Conservation (phyloP, 2,113 vertebrate genomes). For the Corythornis cristatus region DNA sequence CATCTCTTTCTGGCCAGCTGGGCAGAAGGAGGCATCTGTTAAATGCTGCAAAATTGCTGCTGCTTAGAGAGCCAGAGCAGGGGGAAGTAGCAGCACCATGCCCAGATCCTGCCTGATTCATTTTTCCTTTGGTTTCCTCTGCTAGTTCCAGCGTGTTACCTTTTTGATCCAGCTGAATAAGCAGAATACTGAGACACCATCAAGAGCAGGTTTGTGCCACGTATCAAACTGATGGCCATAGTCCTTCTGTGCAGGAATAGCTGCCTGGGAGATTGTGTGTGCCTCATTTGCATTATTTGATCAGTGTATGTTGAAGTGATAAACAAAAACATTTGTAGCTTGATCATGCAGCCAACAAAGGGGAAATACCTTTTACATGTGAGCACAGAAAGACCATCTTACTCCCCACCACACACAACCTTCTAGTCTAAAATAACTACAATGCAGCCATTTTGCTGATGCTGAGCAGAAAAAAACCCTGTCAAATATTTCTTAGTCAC, state of each 20-base stretch:
- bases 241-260: neutral
- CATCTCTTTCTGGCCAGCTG: neutral
- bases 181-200: neutral
- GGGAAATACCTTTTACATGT: neutral
- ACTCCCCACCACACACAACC: neutral
- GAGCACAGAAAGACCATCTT: neutral
- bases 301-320: neutral
- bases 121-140: conserved; percentile 25
- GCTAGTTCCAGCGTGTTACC: neutral
- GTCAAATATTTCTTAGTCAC: neutral
- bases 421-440: neutral
- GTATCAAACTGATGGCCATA: neutral
- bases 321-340: neutral
- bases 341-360: neutral
- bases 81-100: neutral
- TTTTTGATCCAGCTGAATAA: conserved; percentile 28
- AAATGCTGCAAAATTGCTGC: neutral
- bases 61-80: neutral
- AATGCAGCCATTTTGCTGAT: neutral
- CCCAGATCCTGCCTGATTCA: neutral
- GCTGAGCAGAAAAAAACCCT: neutral
- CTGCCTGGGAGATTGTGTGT: neutral
- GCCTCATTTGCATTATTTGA: neutral
- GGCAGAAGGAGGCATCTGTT: neutral
- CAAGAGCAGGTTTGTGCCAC: neutral